phyloP scores from a whole-genome alignment of 2,113 vertebrate species.

The Strigops habroptila region DNA sequence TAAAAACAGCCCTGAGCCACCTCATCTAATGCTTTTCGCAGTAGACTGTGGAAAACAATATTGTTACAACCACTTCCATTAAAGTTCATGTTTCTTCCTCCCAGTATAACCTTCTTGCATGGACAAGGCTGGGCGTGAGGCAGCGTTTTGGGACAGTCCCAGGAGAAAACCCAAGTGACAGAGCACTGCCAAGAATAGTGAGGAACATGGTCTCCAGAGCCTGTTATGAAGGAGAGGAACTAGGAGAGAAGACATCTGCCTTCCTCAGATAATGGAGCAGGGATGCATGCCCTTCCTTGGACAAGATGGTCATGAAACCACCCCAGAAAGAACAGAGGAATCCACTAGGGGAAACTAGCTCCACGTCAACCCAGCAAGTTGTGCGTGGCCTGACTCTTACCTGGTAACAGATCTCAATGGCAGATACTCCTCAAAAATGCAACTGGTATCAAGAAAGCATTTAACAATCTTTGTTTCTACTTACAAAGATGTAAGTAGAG shows the following conservation, averaged over 20 bases:
- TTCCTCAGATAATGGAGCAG: background rate
- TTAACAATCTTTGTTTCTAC: background rate
- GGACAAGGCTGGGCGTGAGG: background rate
- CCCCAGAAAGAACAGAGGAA: background rate
- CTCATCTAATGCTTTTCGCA: background rate
- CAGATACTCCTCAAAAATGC: background rate
- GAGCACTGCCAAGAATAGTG: background rate
- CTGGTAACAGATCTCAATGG: background rate
- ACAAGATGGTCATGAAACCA: background rate
- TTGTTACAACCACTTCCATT: background rate
- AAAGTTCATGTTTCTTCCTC: background rate
- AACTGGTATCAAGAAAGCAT: background rate
- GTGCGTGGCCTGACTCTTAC: rapidly evolving
- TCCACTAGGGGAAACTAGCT: background rate
- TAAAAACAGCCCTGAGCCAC: background rate
- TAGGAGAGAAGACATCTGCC: background rate
- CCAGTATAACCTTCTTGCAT: background rate
- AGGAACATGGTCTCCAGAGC: background rate
- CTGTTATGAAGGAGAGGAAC: background rate
- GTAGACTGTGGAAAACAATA: background rate
- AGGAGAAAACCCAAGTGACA: background rate
- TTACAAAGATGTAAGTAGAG: background rate
- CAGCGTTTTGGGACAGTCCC: background rate
- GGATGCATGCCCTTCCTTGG: background rate
- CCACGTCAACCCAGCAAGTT: background rate